Base-by-base conservation (phyloP, 2,797 vertebrate species). In the Cossypha polioptera region DNA sequence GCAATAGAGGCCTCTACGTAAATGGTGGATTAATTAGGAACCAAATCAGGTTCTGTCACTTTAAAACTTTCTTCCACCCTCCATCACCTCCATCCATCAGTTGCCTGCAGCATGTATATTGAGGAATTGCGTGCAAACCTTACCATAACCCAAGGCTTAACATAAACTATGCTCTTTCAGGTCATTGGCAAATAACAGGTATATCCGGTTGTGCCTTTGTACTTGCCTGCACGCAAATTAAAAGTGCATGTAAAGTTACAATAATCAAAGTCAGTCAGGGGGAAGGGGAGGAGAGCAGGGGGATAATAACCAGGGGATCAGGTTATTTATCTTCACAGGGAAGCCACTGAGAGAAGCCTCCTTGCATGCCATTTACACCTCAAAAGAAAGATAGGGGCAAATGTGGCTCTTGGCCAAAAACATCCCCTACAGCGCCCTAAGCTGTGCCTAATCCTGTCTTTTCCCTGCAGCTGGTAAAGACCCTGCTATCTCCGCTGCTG, bases 151-250 rank as follows among this genome's bases (percentile, higher is more conserved):
- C 97, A 96, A 97, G 98, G 98, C 97, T 98, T 97, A 98, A 97
- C 97, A 97, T 97, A 98, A 98, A 98, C 97, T 97, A 92, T 82
- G 91, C 95, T 97, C 95, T 98, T 97, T 97, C 97, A 95, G 97
- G 97, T 98, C 97, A 98, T 96, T 98, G 98, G 97, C 97, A 98
- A 98, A 98, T 98, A 98, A 98, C 98, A 98, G 98, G 98, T 98
- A 98, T 98, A 98, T 98, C 98, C 97, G 97, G 98, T 98, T 98
- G 97, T 92, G 96, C 90, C 96, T 98, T 97, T 97, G 97, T 97
- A 97, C 96, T 97, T 95, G 97, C 96, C 97, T 97, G 97, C 97
- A 97, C 95, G 94, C 96, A 98, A 98, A 97, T 97, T 97, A 97
- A 97, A 98, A 97, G 94, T 51, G 91, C 83, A 88, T 96, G 97